Conservation (phyloP, 2,797 vertebrate genomes). For the Characodon lateralis region DNA sequence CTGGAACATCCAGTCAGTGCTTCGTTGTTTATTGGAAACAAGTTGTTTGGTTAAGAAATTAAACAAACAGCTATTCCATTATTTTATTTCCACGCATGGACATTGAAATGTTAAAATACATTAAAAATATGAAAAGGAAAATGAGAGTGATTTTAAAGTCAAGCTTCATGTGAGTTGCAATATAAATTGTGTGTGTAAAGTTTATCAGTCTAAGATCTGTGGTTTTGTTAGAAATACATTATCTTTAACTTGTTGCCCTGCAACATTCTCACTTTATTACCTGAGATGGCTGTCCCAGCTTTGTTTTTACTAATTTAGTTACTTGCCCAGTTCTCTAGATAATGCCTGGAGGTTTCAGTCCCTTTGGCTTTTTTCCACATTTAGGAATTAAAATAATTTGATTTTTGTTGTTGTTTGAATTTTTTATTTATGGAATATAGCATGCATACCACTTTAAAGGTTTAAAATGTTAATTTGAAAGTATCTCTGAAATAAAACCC, state of each 20-base stretch:
- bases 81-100: slow-evolving; percentile 51
- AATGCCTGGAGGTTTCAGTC: not conserved
- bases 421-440: not conserved
- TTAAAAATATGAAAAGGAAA: not conserved
- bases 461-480: not conserved
- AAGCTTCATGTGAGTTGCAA: not conserved
- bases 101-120: not conserved
- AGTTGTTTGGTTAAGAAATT: slow-evolving; percentile 34
- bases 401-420: not conserved
- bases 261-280: not conserved
- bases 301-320: slow-evolving; percentile 1
- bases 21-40: slow-evolving; percentile 6
- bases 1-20: slow-evolving; percentile 4
- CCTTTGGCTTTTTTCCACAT: not conserved
- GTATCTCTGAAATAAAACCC: not conserved
- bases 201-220: not conserved
- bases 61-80: not conserved
- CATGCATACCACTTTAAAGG: not conserved
- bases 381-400: not conserved
- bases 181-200: not conserved
- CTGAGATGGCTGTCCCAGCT: not conserved
- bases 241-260: not conserved
- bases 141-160: not conserved
- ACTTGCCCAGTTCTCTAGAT: not conserved
- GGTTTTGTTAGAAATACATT: not conserved